Evolutionary conservation across 1,140 invertebrate genomes (phyloP), one percentile per base, ranked within the genome.

Genomic region (Leptinotarsa undecemlineata): DNA sequence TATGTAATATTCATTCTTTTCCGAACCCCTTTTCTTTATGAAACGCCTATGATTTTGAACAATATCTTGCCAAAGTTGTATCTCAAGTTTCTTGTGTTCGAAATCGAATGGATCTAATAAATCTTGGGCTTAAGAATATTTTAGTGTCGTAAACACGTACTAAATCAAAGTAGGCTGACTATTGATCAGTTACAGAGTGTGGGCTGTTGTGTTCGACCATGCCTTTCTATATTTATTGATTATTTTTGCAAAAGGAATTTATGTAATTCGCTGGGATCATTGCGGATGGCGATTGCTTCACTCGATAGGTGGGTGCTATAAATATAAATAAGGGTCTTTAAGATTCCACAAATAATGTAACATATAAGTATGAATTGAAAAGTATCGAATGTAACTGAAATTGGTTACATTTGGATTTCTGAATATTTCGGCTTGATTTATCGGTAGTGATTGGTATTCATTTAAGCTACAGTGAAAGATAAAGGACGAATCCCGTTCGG

Each of bases 111-210:
- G 68, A 73, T 69, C 67, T 62, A 73, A 74, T 76, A 76, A 76
- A 76, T 76, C 75, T 76, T 47, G 13, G 62, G 23, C 61, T 63
- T 51, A 68, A 70, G 72, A 76, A 73, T 76, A 76, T 76, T 76
- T 76, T 76, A 76, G 68, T 73, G 75, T 76, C 67, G 72, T 71
- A 76, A 76, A 76, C 75, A 76, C 75, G 75, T 74, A 73, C 71
- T 76, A 74, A 76, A 76, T 76, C 75, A 76, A 76, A 76, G 61
- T 67, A 71, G 67, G 71, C 71, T 67, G 74, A 61, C 74, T 76
- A 76, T 76, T 76, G 74, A 76, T 76, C 74, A 76, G 74, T 68
- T 63, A 17, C 62, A 51, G 74, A 72, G 74, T 76, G 74, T 70
- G 68, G 68, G 68, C 42, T 48, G 68, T 48, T 48, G 33, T 69